These are phyloP conservation scores for Helobdella robusta DNA, from an alignment of 2,888 invertebrate species.

Conservation along the genomic window DNA sequence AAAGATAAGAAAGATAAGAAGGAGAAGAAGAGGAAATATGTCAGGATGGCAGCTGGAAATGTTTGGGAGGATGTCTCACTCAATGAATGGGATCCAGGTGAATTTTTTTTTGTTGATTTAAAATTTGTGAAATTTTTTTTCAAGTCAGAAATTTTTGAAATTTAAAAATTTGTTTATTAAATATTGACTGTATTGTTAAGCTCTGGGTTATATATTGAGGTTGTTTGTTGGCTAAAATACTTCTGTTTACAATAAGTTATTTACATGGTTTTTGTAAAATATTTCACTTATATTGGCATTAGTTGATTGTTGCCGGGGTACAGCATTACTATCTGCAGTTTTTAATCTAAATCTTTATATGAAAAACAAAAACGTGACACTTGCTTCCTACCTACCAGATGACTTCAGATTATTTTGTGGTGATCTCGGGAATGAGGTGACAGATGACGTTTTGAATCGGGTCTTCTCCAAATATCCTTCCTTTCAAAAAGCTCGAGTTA, in stretches of 20 bases:
- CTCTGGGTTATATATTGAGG: too few relatives aligned
- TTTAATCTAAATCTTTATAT: too few relatives aligned
- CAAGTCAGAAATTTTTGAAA: background rate
- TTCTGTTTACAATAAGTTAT: too few relatives aligned
- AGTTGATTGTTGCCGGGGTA: too few relatives aligned
- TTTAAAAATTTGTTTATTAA: too few relatives aligned
- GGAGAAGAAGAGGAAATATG: conserved; percentile 63
- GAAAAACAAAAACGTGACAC: conserved; percentile 97
- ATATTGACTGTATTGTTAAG: too few relatives aligned
- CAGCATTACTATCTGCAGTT: too few relatives aligned
- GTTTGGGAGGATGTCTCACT: conserved; percentile 92
- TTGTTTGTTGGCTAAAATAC: too few relatives aligned
- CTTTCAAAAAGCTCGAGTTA: conserved; percentile 85
- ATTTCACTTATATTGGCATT: too few relatives aligned
- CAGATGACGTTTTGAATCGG: conserved; percentile 87
- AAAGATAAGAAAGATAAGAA: conserved; percentile 43
- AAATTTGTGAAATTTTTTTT: background rate
- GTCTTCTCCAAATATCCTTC: conserved; percentile 81
- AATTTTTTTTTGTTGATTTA: background rate
- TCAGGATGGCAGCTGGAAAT: conserved; percentile 82
- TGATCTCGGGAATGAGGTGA: conserved; percentile 97
- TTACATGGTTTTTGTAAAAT: too few relatives aligned
- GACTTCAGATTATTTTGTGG: conserved; percentile 98
- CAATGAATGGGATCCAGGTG: conserved; percentile 84
- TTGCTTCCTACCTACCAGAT: conserved; percentile 70